These are phyloP conservation scores for Eumeta japonica DNA, from an alignment of 1,140 invertebrate genomes.

Conservation along the genomic window DNA sequence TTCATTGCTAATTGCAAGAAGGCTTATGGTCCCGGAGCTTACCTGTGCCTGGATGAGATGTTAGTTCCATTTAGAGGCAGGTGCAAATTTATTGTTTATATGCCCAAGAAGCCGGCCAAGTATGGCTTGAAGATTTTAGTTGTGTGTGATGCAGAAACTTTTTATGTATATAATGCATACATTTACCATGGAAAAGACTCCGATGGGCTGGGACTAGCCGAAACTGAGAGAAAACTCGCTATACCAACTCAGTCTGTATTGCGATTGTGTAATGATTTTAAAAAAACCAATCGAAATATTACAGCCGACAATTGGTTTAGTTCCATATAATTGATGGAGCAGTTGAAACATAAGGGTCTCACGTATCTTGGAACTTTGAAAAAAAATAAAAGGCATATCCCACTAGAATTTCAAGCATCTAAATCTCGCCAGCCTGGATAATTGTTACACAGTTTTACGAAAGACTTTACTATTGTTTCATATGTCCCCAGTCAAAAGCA, in stretches of 20 bases:
- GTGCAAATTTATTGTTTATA: too few species aligned
- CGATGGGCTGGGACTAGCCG: conserved; percentile 16
- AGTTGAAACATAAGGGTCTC: conserved; percentile 24
- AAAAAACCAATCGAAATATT: too few species aligned
- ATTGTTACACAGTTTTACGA: too few species aligned
- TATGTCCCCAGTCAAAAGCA: conserved; percentile 18
- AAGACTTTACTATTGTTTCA: conserved; percentile 16
- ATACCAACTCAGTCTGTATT: conserved; percentile 21
- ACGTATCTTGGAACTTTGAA: conserved; percentile 46
- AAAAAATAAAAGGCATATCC: conserved; percentile 48
- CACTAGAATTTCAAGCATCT: conserved; percentile 13
- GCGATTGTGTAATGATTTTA: conserved; percentile 18
- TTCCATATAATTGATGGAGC: conserved; percentile 28
- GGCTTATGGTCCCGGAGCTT: conserved; percentile 17
- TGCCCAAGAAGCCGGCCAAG: conserved; percentile 50
- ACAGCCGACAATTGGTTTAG: conserved; percentile 44
- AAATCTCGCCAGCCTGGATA: conserved; percentile 8
- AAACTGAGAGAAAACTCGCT: conserved; percentile 16
- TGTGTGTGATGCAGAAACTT: too few species aligned
- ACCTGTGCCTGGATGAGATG: conserved; percentile 32
- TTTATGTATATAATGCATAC: too few species aligned
- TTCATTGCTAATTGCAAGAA: conserved; percentile 22
- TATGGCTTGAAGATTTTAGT: conserved; percentile 42
- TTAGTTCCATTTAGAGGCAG: conserved; percentile 37
- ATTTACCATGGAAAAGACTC: too few species aligned